Evolutionary conservation across 2,797 vertebrate species (phyloP), one percentile per base, ranked within the genome.

Genomic region (Chrosomus eos): DNA sequence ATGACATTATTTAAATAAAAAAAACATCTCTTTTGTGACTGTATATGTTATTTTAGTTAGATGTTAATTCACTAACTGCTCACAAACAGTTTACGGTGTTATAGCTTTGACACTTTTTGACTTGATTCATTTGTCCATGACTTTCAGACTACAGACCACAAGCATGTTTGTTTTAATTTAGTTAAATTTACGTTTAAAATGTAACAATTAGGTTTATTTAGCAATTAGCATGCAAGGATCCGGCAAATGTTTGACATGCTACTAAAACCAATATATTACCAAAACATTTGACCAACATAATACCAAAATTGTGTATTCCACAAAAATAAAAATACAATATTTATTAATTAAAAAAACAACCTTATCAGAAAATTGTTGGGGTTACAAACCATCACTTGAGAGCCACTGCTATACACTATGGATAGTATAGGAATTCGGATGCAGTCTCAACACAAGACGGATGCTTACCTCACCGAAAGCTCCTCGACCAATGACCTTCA

Each of bases 401-500:
- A 75, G 48, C 3, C 48, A 53, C 6, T 55, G 19, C 28, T 33
- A 23, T 14, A 7, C 26, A 8, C 13, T n/a, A 9, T 43, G 38
- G 6, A 33, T 51, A 33, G 26, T 73, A 51, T 31, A 2, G 9
- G 26, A 36, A 60, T 77, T 55, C 31, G 40, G 51, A 75, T 26
- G 14, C 14, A 60, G 14, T 53, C 18, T 62, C 48, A 72, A 31
- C 6, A 33, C 14, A 38, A 26, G 62, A 77, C 14, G 4, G 31
- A 23, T 26, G 2, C 95, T 89, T 94, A 97, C 96, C 96, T 97
- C 96, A 40, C 96, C 96, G 92, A 97, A 97, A 76, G 96, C 96
- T 93, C 96, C 96, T 93, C 96, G 94, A 83, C 96, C 96, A 91
- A 97, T 97, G 88, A 97, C 96, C 87, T 97, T 97, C 87, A 97